Conservation (phyloP, 1,140 invertebrate species). For the Nasonia giraulti region DNA sequence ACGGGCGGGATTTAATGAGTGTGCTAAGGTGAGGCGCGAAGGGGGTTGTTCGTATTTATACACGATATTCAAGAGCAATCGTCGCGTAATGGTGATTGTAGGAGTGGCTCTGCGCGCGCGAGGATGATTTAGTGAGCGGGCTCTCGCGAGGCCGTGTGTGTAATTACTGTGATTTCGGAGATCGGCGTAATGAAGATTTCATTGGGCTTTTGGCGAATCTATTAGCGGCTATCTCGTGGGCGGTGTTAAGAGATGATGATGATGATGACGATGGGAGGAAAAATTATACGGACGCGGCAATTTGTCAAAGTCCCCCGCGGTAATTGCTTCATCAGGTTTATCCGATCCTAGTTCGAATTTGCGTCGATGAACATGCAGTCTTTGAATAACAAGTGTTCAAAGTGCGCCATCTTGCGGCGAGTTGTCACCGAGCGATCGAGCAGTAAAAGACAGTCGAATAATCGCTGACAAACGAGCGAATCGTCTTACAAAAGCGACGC, state of each 20-base stretch:
- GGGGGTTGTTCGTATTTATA: neutral
- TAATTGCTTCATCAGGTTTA: neutral
- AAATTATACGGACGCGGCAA: neutral
- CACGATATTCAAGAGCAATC: neutral
- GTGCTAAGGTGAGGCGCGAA: neutral
- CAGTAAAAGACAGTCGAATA: neutral
- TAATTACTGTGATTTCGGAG: constrained; percentile 23
- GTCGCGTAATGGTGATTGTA: constrained; percentile 19
- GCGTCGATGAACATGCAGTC: too few species aligned
- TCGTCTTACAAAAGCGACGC: neutral
- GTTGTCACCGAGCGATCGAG: too few species aligned
- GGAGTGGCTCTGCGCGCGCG: neutral
- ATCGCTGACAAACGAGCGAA: neutral
- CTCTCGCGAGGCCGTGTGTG: neutral
- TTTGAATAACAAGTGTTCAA: too few species aligned
- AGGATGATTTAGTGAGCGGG: constrained; percentile 12
- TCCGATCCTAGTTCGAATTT: neutral
- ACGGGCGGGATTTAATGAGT: constrained; percentile 22
- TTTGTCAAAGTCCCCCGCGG: neutral
- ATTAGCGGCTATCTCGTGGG: neutral
- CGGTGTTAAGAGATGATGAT: neutral
- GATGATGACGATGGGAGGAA: neutral
- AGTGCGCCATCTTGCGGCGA: too few species aligned
- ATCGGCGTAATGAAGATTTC: constrained; percentile 24
- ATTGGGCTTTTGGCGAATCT: neutral